phyloP scores from a whole-genome alignment of 2,797 vertebrate species.

The Spheniscus humboldti region DNA sequence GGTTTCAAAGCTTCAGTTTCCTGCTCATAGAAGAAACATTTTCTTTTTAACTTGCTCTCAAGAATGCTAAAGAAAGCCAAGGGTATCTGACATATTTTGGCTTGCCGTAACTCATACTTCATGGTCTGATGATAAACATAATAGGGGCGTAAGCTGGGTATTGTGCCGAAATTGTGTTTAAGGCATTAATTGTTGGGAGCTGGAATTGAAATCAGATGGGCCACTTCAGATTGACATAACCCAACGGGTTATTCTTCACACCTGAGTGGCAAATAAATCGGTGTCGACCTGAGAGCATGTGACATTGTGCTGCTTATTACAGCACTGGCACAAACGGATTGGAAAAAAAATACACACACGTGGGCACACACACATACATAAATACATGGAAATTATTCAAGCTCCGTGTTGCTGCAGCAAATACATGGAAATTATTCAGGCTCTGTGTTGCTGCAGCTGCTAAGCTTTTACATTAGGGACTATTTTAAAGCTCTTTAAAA shows the following conservation, averaged over 20 bases:
- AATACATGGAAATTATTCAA: conserved; percentile 17
- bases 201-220: conserved; percentile 33
- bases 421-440: conserved; percentile 33
- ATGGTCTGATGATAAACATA: conserved; percentile 64
- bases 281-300: neutral
- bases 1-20: conserved; percentile 29
- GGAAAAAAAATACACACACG: neutral
- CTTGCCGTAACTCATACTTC: conserved; percentile 43
- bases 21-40: conserved; percentile 11
- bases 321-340: fast-evolving
- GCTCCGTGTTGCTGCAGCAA: neutral
- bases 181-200: conserved; percentile 28
- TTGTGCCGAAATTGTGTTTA: neutral
- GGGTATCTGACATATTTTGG: conserved; percentile 56
- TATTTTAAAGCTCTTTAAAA: conserved; percentile 74
- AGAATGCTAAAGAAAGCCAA: conserved; percentile 20
- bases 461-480: conserved; percentile 68
- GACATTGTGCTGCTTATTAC: neutral
- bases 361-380: neutral
- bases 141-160: neutral
- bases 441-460: conserved; percentile 60
- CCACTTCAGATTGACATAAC: neutral
- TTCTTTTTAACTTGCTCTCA: conserved; percentile 9
- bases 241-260: neutral
- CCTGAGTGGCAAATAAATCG: neutral